Evolutionary conservation across 2,113 vertebrate genomes (phyloP).

Genomic region (Ailuropoda melanoleuca): DNA sequence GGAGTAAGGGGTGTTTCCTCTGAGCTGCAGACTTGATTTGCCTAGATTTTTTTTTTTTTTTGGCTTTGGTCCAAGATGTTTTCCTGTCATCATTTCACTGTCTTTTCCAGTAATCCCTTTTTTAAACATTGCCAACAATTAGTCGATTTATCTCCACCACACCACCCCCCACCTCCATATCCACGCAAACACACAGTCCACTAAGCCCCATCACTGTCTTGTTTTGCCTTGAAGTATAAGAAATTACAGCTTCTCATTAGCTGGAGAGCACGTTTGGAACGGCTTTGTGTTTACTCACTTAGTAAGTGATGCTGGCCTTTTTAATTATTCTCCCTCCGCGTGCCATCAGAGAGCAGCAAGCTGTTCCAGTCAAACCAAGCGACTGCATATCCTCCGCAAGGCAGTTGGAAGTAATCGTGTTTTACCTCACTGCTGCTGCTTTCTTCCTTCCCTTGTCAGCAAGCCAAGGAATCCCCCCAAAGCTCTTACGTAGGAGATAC

Average conservation of each 20-base stretch:
- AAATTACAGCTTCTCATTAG: constrained; percentile 88
- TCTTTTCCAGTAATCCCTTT: constrained; percentile 88
- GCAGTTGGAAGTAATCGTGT: constrained; percentile 81
- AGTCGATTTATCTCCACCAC: constrained; percentile 81
- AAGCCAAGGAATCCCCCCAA: constrained; percentile 89
- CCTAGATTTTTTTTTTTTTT: constrained; percentile 82
- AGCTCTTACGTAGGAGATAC: constrained; percentile 87
- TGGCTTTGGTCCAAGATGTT: constrained; percentile 87
- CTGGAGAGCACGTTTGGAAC: constrained; percentile 85
- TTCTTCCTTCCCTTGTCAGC: constrained; percentile 85
- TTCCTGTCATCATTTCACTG: constrained; percentile 86
- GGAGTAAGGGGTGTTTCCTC: constrained; percentile 78
- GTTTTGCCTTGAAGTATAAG: constrained; percentile 86
- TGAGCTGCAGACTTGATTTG: constrained; percentile 84
- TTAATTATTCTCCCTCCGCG: constrained; percentile 86
- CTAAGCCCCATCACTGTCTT: constrained; percentile 83
- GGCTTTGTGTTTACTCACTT: constrained; percentile 89
- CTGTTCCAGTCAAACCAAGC: constrained; percentile 80
- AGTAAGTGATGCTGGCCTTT: constrained; percentile 86
- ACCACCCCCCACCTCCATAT: constrained; percentile 71
- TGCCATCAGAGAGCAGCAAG: constrained; percentile 84
- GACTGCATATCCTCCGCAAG: constrained; percentile 81
- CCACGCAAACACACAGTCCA: constrained; percentile 74
- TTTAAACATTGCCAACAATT: constrained; percentile 89
- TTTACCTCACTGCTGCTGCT: constrained; percentile 84